phyloP scores from a whole-genome alignment of 2,888 invertebrate species.

The Frankliniella fusca region DNA sequence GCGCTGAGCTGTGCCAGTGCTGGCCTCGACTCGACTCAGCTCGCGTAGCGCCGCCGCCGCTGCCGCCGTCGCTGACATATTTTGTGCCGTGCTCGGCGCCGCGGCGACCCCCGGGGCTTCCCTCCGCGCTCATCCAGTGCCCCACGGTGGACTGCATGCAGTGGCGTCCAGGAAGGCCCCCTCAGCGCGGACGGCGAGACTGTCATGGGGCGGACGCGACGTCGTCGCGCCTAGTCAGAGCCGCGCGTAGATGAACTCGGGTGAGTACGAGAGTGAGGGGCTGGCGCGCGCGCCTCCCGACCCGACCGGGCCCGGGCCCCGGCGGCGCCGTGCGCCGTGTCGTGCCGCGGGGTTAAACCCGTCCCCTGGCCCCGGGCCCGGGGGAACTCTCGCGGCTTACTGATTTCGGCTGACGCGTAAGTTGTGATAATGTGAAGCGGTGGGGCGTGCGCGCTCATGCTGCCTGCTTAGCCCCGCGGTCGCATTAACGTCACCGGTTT shows the following conservation, averaged over 20 bases:
- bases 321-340: not conserved
- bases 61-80: not conserved
- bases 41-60: not conserved
- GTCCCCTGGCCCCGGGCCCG: no score
- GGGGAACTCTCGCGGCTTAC: no score
- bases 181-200: not conserved
- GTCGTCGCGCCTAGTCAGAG: not conserved
- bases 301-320: not conserved
- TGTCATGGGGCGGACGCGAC: not conserved
- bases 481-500: no score
- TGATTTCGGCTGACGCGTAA: no score
- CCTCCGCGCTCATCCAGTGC: not conserved
- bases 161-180: not conserved
- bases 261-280: not conserved
- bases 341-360: no score
- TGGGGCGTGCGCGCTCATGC: no score
- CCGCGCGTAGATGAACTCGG: not conserved
- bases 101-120: not conserved
- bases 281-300: no score
- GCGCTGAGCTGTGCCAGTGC: not conserved
- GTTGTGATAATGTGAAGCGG: no score
- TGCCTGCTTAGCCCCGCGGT: no score
- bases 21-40: not conserved
- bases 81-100: not conserved
- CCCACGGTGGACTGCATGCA: slow-evolving; percentile 1